These are phyloP conservation scores for Polyergus mexicanus DNA, from an alignment of 1,140 invertebrate species.

Conservation along the genomic window DNA sequence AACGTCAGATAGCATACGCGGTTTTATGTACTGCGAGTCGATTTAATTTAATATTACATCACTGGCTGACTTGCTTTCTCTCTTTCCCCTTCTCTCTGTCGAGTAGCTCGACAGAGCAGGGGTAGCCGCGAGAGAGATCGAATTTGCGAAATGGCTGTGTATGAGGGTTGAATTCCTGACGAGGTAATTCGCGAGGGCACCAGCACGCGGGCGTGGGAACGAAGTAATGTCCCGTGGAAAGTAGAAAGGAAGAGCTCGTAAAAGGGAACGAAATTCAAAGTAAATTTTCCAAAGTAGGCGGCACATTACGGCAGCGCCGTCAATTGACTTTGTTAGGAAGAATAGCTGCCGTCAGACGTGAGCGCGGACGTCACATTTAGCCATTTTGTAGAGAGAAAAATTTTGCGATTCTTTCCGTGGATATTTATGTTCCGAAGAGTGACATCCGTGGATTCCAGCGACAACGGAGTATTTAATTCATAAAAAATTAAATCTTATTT, in stretches of 20 bases:
- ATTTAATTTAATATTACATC: constrained; percentile 51
- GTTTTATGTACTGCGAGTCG: constrained; percentile 26
- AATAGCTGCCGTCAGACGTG: constrained; percentile 62
- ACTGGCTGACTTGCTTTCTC: constrained; percentile 22
- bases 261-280: constrained; percentile 68
- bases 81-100: constrained; percentile 27
- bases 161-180: constrained; percentile 85
- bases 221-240: constrained; percentile 62
- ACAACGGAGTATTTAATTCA: constrained; percentile 7
- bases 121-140: constrained; percentile 79
- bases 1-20: neutral
- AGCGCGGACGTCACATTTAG: constrained; percentile 31
- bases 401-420: neutral
- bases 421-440: neutral
- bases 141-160: constrained; percentile 84
- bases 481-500: neutral
- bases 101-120: constrained; percentile 62
- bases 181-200: constrained; percentile 82
- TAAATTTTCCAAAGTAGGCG: constrained; percentile 73
- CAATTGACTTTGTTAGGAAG: constrained; percentile 61
- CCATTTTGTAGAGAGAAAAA: neutral
- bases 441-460: neutral
- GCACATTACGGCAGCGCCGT: constrained; percentile 48
- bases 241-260: constrained; percentile 69
- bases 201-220: constrained; percentile 5